Conservation (phyloP, 2,797 vertebrate species). For the Anguilla megastoma region DNA sequence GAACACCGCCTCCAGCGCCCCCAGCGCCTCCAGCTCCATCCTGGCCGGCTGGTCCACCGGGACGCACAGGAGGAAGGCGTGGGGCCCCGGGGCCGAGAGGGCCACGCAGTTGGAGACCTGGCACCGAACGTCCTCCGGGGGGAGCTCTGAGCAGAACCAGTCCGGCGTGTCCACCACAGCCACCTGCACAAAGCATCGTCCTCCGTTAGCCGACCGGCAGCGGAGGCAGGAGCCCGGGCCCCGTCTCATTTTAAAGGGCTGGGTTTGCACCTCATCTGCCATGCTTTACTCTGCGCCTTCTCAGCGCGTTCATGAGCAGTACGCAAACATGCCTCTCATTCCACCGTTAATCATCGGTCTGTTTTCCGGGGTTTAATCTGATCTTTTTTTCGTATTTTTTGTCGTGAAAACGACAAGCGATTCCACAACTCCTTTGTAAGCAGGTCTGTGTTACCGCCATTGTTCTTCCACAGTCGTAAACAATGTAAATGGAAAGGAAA, state of each 20-base stretch:
- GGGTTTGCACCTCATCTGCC: not conserved
- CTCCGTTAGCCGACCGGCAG: not conserved
- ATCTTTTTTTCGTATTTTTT: too few relatives aligned
- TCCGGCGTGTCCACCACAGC: conserved; percentile 74
- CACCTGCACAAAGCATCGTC: conserved; percentile 56
- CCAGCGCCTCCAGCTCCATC: conserved; percentile 58
- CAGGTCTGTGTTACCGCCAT: not conserved
- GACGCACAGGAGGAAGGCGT: conserved; percentile 73
- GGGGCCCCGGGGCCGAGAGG: conserved; percentile 71
- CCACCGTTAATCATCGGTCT: not conserved
- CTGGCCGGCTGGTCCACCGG: conserved; percentile 68
- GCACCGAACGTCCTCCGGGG: conserved; percentile 62
- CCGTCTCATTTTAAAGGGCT: too few relatives aligned
- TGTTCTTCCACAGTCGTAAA: too few relatives aligned
- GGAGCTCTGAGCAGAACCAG: conserved; percentile 66
- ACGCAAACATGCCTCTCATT: not conserved
- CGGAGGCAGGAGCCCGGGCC: not conserved
- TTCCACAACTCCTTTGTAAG: not conserved
- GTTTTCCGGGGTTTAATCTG: not conserved
- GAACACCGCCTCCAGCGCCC: conserved; percentile 58
- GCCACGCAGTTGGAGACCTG: conserved; percentile 70
- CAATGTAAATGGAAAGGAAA: too few relatives aligned
- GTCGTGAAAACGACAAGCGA: not conserved
- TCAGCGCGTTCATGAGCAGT: not conserved
- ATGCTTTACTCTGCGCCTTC: not conserved